Base-by-base conservation (phyloP, 2,797 vertebrate genomes). In the Monodelphis domestica region DNA sequence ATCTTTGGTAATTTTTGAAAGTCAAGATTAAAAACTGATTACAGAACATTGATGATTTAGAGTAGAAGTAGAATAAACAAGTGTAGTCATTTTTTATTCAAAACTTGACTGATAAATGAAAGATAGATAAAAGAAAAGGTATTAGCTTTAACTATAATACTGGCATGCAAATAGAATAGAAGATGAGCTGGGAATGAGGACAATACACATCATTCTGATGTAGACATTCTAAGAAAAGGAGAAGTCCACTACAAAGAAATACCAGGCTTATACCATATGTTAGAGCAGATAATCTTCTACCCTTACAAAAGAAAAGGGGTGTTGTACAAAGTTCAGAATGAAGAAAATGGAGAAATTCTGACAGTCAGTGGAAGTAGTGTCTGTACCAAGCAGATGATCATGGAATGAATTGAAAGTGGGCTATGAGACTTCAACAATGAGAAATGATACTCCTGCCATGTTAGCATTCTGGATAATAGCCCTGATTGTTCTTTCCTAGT, bases 191-290 rank as follows among this genome's bases (percentile, higher is more conserved):
- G 63, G 33, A 70, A 38, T 15, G 14, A 63, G 33, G 33, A 63
- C 1, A 5, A 12, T 63, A 33, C 15, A n/a, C 12, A 12, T 24
- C 4, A n/a, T n/a, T 63, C 12, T 63, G 12, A 24, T 33, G 30
- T 12, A 63, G 14, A n/a, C 33, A 14, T 63, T 4, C 59, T 63
- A 63, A 5, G 30, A 15, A 63, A 63, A 63, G 12, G 12, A 57
- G 28, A 57, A n/a, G 59, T 12, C 29, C 57, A 59, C 12, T 12
- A 2, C 12, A 33, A 11, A 59, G 33, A 59, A 14, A 63, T 12
- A 0, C 12, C 14, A n/a, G 14, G 1, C 1, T 3, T 4, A 63
- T 15, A 14, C 3, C 3, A 4, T 59, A 5, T n/a, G n/a, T n/a
- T 30, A 33, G 33, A 59, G 12, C n/a, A n/a, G n/a, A n/a, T 59